Conservation (phyloP, 1,140 invertebrate species). For the Ceratosolen solmsi region DNA sequence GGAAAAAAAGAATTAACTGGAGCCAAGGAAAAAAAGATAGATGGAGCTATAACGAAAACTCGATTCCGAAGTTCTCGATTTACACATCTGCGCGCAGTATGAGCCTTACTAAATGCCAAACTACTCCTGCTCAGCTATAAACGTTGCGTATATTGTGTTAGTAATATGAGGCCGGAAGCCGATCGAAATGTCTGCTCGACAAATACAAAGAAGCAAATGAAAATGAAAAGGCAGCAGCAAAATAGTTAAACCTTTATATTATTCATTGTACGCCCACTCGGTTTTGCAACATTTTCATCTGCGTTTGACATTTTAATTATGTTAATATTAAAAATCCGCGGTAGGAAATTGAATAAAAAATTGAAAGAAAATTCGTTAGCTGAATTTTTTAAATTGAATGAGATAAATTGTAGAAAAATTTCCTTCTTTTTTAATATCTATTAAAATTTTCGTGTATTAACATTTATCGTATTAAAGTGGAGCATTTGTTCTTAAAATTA, state of each 20-base stretch:
- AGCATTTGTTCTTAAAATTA: too few relatives aligned
- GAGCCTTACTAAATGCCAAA: slow-evolving; percentile 55
- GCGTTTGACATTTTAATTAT: slow-evolving; percentile 36
- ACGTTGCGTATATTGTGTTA: slow-evolving; percentile 25
- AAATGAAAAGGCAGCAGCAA: neutral
- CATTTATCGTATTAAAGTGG: too few relatives aligned
- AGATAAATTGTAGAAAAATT: too few relatives aligned
- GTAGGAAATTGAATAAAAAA: too few relatives aligned
- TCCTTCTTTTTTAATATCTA: too few relatives aligned
- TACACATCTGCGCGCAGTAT: slow-evolving; percentile 58
- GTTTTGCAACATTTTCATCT: neutral
- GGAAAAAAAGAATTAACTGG: neutral
- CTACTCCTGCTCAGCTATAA: slow-evolving; percentile 51
- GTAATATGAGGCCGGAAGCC: slow-evolving; percentile 40
- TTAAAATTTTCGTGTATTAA: too few relatives aligned
- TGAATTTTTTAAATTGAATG: too few relatives aligned
- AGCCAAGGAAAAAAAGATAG: slow-evolving; percentile 38
- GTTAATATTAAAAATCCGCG: neutral
- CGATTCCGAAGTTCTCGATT: neutral
- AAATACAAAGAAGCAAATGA: slow-evolving; percentile 4
- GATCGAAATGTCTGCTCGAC: slow-evolving; percentile 6
- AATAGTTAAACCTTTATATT: neutral
- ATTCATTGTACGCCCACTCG: neutral
- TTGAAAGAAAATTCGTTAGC: too few relatives aligned
- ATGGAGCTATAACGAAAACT: slow-evolving; percentile 22